Conservation (phyloP, 2,888 invertebrate species). For the Itoplectis maculator region DNA sequence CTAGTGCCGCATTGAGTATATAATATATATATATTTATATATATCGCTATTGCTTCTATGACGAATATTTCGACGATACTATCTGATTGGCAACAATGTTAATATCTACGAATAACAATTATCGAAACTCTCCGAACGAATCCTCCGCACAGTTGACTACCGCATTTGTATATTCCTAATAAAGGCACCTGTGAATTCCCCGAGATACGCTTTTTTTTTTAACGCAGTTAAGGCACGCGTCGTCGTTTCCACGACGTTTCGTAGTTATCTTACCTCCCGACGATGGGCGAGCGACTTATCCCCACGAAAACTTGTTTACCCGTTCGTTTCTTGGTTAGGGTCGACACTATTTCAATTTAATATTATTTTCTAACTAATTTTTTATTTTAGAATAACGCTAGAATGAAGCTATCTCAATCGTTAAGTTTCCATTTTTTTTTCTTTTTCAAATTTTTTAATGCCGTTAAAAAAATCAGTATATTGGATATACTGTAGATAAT, state of each 20-base stretch:
- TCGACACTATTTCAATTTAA: not conserved
- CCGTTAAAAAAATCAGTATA: too few species aligned
- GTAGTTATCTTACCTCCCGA: conserved; percentile 12
- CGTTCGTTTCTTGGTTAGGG: not conserved
- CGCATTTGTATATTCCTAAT: conserved; percentile 46
- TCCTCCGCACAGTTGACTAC: conserved; percentile 22
- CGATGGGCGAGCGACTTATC: conserved; percentile 14
- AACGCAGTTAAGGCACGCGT: conserved; percentile 14
- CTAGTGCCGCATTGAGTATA: conserved; percentile 30
- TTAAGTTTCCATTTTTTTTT: too few species aligned
- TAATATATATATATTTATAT: too few species aligned
- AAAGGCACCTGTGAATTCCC: conserved; percentile 69
- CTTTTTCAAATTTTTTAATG: too few species aligned
- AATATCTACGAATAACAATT: conserved; percentile 54
- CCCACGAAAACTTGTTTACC: not conserved
- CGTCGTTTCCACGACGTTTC: conserved; percentile 8
- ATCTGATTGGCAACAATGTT: conserved; percentile 63
- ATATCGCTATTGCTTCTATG: conserved; percentile 27
- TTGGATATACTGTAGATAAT: too few species aligned
- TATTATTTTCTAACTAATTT: too few species aligned
- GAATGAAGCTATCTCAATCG: too few species aligned
- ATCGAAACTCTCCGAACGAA: conserved; percentile 33
- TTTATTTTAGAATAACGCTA: too few species aligned
- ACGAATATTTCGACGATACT: conserved; percentile 46
- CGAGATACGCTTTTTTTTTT: conserved; percentile 31